Evolutionary conservation across 1,140 invertebrate genomes (phyloP), one percentile per base, ranked within the genome.

Genomic region (Drosophila punjabiensis): DNA sequence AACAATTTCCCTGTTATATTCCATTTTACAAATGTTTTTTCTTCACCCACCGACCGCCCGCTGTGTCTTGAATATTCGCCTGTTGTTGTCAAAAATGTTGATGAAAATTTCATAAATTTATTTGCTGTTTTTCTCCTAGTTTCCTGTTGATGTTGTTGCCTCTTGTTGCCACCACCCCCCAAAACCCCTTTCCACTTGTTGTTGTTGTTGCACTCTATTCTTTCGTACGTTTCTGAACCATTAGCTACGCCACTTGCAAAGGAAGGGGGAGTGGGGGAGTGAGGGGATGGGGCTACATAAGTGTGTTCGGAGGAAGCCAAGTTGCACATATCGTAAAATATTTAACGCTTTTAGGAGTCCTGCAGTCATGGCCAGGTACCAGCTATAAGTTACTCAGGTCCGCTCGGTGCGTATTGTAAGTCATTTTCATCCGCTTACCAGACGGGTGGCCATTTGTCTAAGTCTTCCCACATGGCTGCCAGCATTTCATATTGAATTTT

Each of bases 91-190:
- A 88, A 71, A 88, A 88, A 82, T 90, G 70, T 85, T 81, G 85
- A 88, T 88, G 87, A 80, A 89, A 89, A 85, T 89, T 90, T 89
- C 82, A 90, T 90, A 90, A 90, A 89, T 90, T 90, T 75, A 75
- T 75, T 74, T 75, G 47, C 69, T 68, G 41, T 43, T 61, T 61
- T 69, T 18, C 67, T 59, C 5, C 33, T 32, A 71, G 43, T 73
- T 71, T 71, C 35, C 55, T 73, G 43, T 35, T 73, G 20, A 24
- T 53, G 68, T 43, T 71, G 50, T 33, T 53, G 35, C 48, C 48
- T 11, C 10, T 7, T 10, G 7, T 14, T 18, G 4, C 11, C 14
- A 20, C 6, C 7, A 7, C n/a, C 18, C 43, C 48, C 48, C 1
- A 45, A 10, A 20, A 20, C 33, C 53, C 33, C 18, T 37, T 24